phyloP scores from a whole-genome alignment of 2,113 vertebrate species.

The Notarius lentiginosus region DNA sequence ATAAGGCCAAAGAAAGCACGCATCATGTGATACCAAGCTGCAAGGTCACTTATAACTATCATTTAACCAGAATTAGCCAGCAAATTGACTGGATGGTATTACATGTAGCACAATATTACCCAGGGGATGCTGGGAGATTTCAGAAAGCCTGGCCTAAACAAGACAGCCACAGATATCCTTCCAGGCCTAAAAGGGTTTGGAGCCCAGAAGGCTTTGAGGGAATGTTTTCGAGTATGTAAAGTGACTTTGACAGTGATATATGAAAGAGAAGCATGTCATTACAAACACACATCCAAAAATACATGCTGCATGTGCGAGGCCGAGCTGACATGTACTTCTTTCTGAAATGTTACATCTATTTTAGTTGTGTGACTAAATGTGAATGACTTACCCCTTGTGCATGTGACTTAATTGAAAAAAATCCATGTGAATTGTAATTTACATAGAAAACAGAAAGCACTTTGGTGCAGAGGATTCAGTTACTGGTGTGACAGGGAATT shows the following conservation, averaged over 20 bases:
- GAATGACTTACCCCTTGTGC: neutral
- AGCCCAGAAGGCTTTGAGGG: constrained; percentile 26
- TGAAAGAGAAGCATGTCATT: neutral
- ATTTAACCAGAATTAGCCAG: constrained; percentile 55
- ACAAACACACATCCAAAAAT: neutral
- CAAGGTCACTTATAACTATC: constrained; percentile 43
- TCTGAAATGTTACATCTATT: neutral
- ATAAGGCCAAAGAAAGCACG: constrained; percentile 18
- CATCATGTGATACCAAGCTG: constrained; percentile 39
- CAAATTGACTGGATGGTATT: constrained; percentile 54
- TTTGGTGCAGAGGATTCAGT: constrained; percentile 16
- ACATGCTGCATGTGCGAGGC: neutral
- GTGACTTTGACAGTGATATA: constrained; percentile 27
- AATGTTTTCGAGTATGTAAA: constrained; percentile 30
- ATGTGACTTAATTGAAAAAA: neutral
- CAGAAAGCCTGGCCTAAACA: constrained; percentile 40
- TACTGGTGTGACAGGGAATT: constrained; percentile 64
- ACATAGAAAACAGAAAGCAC: constrained; percentile 16
- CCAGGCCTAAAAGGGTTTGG: constrained; percentile 41
- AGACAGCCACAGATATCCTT: constrained; percentile 1
- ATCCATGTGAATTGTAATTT: neutral
- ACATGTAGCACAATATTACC: constrained; percentile 54
- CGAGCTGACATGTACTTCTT: neutral
- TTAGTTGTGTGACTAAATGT: neutral
- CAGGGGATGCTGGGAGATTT: constrained; percentile 45